Conservation (phyloP, 2,888 invertebrate species). For the Phragmatobia fuliginosa region DNA sequence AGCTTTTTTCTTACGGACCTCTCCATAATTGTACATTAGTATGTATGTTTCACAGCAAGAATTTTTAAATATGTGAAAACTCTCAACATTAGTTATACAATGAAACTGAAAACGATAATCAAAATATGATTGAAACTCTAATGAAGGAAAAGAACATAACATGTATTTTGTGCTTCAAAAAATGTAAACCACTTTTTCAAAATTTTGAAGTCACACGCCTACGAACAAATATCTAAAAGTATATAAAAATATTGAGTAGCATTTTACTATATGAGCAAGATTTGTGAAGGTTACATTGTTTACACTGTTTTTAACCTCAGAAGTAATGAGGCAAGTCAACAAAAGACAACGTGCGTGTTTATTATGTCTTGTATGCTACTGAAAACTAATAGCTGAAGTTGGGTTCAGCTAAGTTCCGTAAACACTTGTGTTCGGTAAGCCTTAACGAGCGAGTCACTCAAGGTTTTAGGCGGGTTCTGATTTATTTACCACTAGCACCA, state of each 20-base stretch:
- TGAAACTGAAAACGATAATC: too few relatives aligned
- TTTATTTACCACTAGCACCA: conserved; percentile 78
- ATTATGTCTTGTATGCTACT: conserved; percentile 48
- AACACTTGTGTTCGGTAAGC: conserved; percentile 58
- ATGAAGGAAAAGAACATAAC: too few relatives aligned
- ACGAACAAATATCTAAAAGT: background rate
- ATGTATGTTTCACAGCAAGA: too few relatives aligned
- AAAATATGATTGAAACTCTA: too few relatives aligned
- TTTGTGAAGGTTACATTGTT: background rate
- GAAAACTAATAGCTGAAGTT: conserved; percentile 64
- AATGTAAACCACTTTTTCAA: background rate
- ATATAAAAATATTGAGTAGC: too few relatives aligned
- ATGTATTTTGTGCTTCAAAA: too few relatives aligned
- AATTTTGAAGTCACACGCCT: too few relatives aligned
- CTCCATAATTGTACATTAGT: too few relatives aligned
- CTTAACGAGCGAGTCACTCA: conserved; percentile 77
- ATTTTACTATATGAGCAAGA: too few relatives aligned
- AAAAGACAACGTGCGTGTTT: conserved; percentile 39
- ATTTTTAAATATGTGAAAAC: too few relatives aligned
- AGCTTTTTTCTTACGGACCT: too few relatives aligned
- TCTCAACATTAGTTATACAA: too few relatives aligned
- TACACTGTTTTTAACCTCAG: background rate
- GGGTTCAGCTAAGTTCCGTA: conserved; percentile 56
- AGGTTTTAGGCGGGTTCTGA: conserved; percentile 69
- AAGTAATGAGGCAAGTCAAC: conserved; percentile 15